Evolutionary conservation across 2,113 vertebrate genomes (phyloP).

Genomic region (Macrotis lagotis): DNA sequence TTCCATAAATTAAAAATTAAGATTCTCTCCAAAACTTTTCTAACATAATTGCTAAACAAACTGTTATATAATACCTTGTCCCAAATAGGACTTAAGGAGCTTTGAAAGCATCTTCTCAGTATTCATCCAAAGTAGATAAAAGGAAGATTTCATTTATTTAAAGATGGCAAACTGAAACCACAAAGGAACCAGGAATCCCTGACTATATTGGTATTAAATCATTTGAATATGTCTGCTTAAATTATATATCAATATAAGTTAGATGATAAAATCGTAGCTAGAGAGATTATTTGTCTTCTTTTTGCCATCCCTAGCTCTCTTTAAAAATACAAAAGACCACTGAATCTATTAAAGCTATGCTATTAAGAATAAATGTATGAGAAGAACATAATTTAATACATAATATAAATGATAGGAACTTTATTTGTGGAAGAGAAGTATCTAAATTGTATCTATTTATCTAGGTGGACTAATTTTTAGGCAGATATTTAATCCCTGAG

Average conservation of each 20-base stretch:
- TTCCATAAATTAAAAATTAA: conserved; percentile 14
- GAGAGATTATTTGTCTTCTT: not conserved
- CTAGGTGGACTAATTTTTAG: not conserved
- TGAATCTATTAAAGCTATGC: not conserved
- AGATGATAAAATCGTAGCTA: not conserved
- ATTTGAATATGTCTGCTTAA: not conserved
- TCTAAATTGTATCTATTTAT: not conserved
- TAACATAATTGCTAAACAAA: not conserved
- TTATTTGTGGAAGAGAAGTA: not conserved
- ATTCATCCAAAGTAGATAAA: conserved; percentile 3
- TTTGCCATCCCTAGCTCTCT: not conserved
- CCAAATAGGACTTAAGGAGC: not conserved
- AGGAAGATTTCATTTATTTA: not conserved
- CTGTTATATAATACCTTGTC: not conserved
- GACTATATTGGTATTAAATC: not conserved
- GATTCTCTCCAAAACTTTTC: conserved; percentile 4
- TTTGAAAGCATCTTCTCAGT: not conserved
- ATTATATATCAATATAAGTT: not conserved
- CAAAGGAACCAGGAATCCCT: not conserved
- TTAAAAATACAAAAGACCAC: not conserved
- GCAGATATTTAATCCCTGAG: not conserved
- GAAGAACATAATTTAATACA: not conserved
- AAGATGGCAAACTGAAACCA: conserved; percentile 10
- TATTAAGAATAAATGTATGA: not conserved
- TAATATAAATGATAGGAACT: not conserved